Evolutionary conservation across 2,113 vertebrate genomes (phyloP).

Genomic region (Psophia crepitans): DNA sequence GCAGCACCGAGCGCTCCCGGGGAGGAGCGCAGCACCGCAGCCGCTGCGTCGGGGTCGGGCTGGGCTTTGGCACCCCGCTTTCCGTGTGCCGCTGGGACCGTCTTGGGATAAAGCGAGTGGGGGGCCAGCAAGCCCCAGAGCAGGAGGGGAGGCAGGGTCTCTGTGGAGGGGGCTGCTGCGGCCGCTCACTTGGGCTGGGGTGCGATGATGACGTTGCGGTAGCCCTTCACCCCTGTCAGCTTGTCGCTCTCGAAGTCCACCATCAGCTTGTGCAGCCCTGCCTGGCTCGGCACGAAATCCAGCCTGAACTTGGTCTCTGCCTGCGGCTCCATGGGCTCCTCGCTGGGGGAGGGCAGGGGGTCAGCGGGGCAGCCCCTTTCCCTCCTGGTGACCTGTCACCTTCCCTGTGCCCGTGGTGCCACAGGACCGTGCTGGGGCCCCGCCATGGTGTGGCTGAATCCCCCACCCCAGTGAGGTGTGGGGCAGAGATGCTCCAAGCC

Average conservation of each 20-base stretch:
- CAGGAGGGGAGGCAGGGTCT: background rate
- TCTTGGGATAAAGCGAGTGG: background rate
- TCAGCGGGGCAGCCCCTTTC: background rate
- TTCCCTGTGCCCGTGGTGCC: rapidly evolving
- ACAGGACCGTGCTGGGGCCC: rapidly evolving
- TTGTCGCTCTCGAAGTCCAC: constrained; percentile 89
- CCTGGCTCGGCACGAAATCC: constrained; percentile 78
- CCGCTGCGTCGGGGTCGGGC: rapidly evolving
- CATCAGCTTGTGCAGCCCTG: constrained; percentile 83
- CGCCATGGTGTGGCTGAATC: rapidly evolving
- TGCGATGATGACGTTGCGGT: constrained; percentile 85
- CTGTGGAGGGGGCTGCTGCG: rapidly evolving
- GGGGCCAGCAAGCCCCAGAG: background rate
- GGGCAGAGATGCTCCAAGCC: background rate
- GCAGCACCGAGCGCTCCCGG: rapidly evolving
- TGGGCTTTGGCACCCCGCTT: background rate
- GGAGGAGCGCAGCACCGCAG: rapidly evolving
- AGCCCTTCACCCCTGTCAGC: constrained; percentile 87
- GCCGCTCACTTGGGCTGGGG: constrained; percentile 47
- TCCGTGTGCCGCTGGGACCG: rapidly evolving
- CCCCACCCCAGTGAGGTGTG: background rate
- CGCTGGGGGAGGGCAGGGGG: background rate
- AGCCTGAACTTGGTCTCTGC: constrained; percentile 78
- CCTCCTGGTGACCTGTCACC: rapidly evolving
- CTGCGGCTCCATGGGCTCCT: constrained; percentile 70